Conservation (phyloP, 2,113 vertebrate species). For the Herpetotheres cachinnans region DNA sequence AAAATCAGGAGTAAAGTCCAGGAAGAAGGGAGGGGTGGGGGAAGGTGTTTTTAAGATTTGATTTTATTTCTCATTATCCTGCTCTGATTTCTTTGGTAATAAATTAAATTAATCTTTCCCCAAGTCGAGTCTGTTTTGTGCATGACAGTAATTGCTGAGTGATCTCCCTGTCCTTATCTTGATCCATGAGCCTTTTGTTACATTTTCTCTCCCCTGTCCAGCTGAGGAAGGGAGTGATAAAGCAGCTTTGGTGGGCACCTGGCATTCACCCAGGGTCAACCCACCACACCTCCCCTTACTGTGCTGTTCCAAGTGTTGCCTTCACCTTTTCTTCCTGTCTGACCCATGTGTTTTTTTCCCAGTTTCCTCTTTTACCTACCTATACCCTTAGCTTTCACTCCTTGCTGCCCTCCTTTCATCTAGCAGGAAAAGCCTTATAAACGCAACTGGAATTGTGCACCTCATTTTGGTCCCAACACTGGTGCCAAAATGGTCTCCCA, state of each 20-base stretch:
- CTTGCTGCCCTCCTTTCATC: neutral
- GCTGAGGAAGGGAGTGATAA: neutral
- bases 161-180: neutral
- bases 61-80: neutral
- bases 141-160: neutral
- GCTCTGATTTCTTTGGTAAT: neutral
- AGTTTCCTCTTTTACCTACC: neutral
- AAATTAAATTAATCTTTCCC: neutral
- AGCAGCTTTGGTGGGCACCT: neutral
- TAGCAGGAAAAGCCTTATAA: neutral
- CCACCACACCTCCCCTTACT: neutral
- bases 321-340: neutral
- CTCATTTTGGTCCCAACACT: neutral
- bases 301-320: neutral
- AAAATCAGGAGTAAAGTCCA: neutral
- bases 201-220: neutral
- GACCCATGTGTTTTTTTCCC: neutral
- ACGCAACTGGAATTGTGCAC: neutral
- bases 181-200: rapidly evolving
- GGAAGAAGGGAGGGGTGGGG: neutral
- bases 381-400: neutral
- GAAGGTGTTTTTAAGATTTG: neutral
- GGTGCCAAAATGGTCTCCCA: neutral
- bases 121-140: neutral
- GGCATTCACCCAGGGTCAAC: neutral